These are phyloP conservation scores for Mesoligia furuncula DNA, from an alignment of 2,888 invertebrate genomes.

Conservation along the genomic window DNA sequence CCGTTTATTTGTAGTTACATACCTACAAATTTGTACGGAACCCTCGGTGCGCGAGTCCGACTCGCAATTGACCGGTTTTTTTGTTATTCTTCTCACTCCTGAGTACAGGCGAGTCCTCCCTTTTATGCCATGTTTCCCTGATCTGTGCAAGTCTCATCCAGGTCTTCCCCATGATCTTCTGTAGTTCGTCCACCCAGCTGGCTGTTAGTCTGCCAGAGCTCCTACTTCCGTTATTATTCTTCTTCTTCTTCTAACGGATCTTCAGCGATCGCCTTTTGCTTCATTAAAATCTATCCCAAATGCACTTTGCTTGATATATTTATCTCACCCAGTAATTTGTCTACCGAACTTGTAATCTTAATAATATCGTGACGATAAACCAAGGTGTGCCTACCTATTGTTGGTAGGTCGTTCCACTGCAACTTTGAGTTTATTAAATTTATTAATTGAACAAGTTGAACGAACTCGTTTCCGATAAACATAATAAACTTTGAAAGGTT, in stretches of 20 bases:
- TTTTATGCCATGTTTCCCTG: neutral
- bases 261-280: neutral
- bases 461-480: slow-evolving; percentile 48
- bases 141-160: neutral
- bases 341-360: slow-evolving; percentile 13
- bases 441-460: slow-evolving; percentile 56
- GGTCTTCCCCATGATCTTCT: neutral
- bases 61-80: too few relatives aligned
- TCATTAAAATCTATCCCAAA: neutral
- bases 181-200: neutral
- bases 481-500: slow-evolving; percentile 47
- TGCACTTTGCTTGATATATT: slow-evolving; percentile 1
- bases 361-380: slow-evolving; percentile 40
- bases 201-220: neutral
- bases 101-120: neutral
- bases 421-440: slow-evolving; percentile 40
- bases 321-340: neutral
- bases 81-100: too few relatives aligned
- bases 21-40: too few relatives aligned
- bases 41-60: too few relatives aligned
- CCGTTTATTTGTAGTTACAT: too few relatives aligned
- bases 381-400: slow-evolving; percentile 12
- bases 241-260: neutral
- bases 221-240: neutral
- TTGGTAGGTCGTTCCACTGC: slow-evolving; percentile 44